These are phyloP conservation scores for Cliona cf. orientalis DNA, from an alignment of 37 sponge, comb jelly and placozoan genomes.

Conservation along the genomic window DNA sequence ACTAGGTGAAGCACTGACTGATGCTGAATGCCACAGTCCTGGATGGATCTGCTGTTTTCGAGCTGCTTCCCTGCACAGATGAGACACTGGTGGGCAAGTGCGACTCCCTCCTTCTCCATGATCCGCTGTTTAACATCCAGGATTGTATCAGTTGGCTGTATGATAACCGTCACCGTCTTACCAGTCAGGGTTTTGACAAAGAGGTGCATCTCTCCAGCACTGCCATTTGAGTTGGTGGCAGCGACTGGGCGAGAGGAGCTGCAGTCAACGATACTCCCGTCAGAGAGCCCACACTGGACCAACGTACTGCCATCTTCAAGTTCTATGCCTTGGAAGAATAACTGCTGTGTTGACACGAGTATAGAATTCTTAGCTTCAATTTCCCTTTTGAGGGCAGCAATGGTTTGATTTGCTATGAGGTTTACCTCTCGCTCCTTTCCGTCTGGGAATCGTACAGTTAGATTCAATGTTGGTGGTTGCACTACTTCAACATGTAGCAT, in stretches of 20 bases:
- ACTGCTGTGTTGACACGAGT: slow-evolving; percentile 7
- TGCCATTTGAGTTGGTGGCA: not conserved
- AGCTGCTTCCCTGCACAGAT: slow-evolving; percentile 35
- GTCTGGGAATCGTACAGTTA: slow-evolving; percentile 6
- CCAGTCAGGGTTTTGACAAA: slow-evolving; percentile 62
- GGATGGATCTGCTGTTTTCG: not conserved
- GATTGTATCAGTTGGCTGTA: slow-evolving; percentile 23
- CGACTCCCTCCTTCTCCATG: slow-evolving; percentile 34
- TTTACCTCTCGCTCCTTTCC: not conserved
- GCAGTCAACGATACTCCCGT: slow-evolving; percentile 21
- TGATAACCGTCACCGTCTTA: slow-evolving; percentile 29
- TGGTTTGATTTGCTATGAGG: slow-evolving; percentile 10
- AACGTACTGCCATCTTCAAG: slow-evolving; percentile 33
- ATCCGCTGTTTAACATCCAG: slow-evolving; percentile 33
- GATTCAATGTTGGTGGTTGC: slow-evolving; percentile 6
- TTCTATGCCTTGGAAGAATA: slow-evolving; percentile 23
- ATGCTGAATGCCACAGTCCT: slow-evolving; percentile 34
- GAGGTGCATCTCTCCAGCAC: slow-evolving; percentile 1
- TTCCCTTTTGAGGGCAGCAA: slow-evolving; percentile 10
- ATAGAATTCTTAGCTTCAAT: not conserved
- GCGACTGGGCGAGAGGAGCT: not conserved
- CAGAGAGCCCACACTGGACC: not conserved
- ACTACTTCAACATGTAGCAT: slow-evolving; percentile 26
- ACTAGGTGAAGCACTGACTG: slow-evolving; percentile 55
- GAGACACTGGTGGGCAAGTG: slow-evolving; percentile 45